Evolutionary conservation across 2,113 vertebrate genomes (phyloP), one percentile per base, ranked within the genome.

Genomic region (Alethe diademata): DNA sequence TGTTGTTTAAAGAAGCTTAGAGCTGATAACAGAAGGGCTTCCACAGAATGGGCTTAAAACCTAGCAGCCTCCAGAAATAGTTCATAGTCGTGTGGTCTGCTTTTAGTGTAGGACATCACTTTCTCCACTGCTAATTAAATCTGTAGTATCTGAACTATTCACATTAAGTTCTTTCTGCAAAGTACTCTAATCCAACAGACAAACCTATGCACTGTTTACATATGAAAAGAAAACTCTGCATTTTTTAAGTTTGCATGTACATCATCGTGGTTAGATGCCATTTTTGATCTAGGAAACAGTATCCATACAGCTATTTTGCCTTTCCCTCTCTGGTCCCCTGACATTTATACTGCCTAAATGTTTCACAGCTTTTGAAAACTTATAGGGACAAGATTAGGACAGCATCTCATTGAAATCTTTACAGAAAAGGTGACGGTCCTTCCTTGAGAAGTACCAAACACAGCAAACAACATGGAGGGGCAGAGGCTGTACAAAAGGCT

Each of bases 1-100:
- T 83, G 36, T 88, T 84, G 29, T 95, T 92, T 76, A 92, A 86
- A 86, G 54, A 88, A 84, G 42, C 42, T 88, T 78, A 73, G 35
- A 80, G 25, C 25, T 86, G 47, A 58, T 78, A 69, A 66, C 25
- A 73, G 62, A 73, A 69, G 61, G 48, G 22, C 29, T 78, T 83
- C 50, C 23, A 70, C 25, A 62, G 38, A 58, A 62, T 36, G 20
- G 62, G 6, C 19, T 82, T 78, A 78, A 56, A 82, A 42, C 48
- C 38, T 64, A 72, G n/a, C 6, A 53, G n/a, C 8, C 29, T 88
- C 18, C 16, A 26, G 19, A 70, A 80, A 66, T 3, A 65, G 25
- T 83, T 92, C 50, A 14, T 61, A 76, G 35, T 25, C 73, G 4
- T 76, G 28, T 83, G 28, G 6, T 76, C 67, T 86, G 18, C 25